A percentile compares a stretch with the other conserved stretches of the same genome.
Evolutionary conservation across 2,113 vertebrate genomes (phyloP).

Genomic region (Aegotheles bennettii): DNA sequence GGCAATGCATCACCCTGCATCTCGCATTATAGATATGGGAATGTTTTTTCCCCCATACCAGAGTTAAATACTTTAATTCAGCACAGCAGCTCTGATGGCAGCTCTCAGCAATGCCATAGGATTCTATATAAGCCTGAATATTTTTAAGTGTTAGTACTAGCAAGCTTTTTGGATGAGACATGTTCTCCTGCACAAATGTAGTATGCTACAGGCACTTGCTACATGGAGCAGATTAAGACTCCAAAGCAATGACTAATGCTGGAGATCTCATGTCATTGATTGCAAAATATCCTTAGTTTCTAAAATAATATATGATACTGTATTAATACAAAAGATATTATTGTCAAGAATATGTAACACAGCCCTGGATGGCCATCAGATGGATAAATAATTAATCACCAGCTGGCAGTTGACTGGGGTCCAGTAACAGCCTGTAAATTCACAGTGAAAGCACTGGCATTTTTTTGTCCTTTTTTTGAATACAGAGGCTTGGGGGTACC

Average conservation of each 20-base stretch:
- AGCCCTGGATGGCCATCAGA: not conserved
- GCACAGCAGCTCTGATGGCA: not conserved
- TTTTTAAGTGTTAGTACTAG: not conserved
- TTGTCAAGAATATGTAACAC: not conserved
- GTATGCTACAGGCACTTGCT: not conserved
- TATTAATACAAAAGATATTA: not conserved
- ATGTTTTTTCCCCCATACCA: not conserved
- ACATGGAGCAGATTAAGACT: not conserved
- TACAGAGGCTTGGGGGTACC: not conserved
- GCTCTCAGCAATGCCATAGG: not conserved
- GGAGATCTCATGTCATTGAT: not conserved
- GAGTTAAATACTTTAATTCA: not conserved
- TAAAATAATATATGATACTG: not conserved
- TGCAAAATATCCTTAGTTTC: not conserved
- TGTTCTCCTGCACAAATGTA: not conserved
- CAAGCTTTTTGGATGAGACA: not conserved
- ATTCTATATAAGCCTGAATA: not conserved
- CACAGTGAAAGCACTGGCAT: not conserved
- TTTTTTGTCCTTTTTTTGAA: not conserved
- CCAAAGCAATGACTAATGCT: not conserved
- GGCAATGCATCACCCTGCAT: not conserved
- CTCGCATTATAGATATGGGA: not conserved
- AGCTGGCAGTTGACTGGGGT: not conserved
- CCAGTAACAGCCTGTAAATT: not conserved
- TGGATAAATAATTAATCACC: not conserved